Evolutionary conservation across 2,888 invertebrate species (phyloP).

Genomic region (Mycalesis mineus): DNA sequence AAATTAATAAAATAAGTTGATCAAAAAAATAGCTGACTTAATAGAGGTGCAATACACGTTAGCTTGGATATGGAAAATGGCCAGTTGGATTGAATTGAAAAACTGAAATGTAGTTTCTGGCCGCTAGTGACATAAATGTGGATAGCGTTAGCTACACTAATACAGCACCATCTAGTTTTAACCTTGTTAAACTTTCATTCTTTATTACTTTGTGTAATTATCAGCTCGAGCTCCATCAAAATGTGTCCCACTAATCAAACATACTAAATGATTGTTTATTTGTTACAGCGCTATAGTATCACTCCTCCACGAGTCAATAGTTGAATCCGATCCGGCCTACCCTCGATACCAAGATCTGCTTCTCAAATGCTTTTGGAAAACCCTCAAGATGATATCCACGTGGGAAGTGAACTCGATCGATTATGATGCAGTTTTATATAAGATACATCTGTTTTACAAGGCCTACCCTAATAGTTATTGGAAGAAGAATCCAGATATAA

Average conservation of each 20-base stretch:
- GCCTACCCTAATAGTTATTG: slow-evolving; percentile 92
- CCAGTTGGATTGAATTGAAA: too few species aligned
- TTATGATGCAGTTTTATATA: slow-evolving; percentile 87
- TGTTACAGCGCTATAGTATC: slow-evolving; percentile 87
- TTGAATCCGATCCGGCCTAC: slow-evolving; percentile 76
- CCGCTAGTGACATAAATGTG: too few species aligned
- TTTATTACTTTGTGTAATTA: too few species aligned
- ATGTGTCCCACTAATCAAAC: neutral
- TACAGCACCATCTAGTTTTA: too few species aligned
- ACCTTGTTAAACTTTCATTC: too few species aligned
- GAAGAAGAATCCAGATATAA: slow-evolving; percentile 84
- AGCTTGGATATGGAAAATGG: too few species aligned
- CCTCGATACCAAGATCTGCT: slow-evolving; percentile 88
- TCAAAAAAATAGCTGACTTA: too few species aligned
- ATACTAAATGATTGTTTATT: neutral
- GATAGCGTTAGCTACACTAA: too few species aligned
- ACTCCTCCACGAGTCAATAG: slow-evolving; percentile 91
- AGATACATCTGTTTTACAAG: slow-evolving; percentile 92
- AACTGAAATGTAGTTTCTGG: too few species aligned
- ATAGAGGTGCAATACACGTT: too few species aligned
- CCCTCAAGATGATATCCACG: slow-evolving; percentile 90
- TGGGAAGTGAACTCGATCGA: slow-evolving; percentile 86
- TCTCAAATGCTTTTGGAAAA: slow-evolving; percentile 97
- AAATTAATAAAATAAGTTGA: too few species aligned
- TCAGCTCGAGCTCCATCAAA: too few species aligned